Evolutionary conservation across 2,797 vertebrate genomes (phyloP).

Genomic region (Enteromius viviparus): DNA sequence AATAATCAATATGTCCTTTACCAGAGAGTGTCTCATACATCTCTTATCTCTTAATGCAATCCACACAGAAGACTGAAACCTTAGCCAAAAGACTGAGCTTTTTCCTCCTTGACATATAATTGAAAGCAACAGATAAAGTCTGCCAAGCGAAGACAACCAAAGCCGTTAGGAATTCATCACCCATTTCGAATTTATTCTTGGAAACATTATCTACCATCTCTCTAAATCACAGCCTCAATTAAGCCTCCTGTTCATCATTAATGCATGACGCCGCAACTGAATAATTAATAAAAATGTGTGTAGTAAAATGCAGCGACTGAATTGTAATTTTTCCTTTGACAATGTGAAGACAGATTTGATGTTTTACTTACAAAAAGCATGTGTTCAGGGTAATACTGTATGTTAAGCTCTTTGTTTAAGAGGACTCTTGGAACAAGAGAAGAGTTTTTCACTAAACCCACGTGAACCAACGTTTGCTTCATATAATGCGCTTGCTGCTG

Average conservation of each 20-base stretch:
- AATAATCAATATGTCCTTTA: slow-evolving; percentile 25
- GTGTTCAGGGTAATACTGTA: background rate
- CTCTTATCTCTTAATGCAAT: slow-evolving; percentile 30
- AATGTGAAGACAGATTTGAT: background rate
- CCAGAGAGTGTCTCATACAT: slow-evolving; percentile 23
- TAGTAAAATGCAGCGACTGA: background rate
- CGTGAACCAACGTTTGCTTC: background rate
- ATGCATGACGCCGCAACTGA: slow-evolving; percentile 23
- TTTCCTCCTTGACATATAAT: slow-evolving; percentile 31
- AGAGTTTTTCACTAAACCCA: background rate
- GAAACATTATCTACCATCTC: slow-evolving; percentile 34
- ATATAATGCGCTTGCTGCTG: background rate
- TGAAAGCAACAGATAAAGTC: slow-evolving; percentile 32
- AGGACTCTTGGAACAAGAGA: background rate
- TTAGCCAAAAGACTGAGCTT: slow-evolving; percentile 16
- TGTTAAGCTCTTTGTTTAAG: slow-evolving; percentile 2
- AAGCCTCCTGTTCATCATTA: slow-evolving; percentile 33
- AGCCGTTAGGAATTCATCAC: slow-evolving; percentile 25
- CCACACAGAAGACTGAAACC: slow-evolving; percentile 20
- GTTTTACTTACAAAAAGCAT: background rate
- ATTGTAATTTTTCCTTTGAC: slow-evolving; percentile 1
- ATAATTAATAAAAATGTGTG: slow-evolving; percentile 24
- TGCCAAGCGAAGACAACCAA: slow-evolving; percentile 32
- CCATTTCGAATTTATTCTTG: slow-evolving; percentile 29
- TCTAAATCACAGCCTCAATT: slow-evolving; percentile 41